Percentiles rank a stretch among this genome's conserved stretches.
Evolutionary conservation across 2,113 vertebrate genomes (phyloP).

Genomic region (Caloenas nicobarica): DNA sequence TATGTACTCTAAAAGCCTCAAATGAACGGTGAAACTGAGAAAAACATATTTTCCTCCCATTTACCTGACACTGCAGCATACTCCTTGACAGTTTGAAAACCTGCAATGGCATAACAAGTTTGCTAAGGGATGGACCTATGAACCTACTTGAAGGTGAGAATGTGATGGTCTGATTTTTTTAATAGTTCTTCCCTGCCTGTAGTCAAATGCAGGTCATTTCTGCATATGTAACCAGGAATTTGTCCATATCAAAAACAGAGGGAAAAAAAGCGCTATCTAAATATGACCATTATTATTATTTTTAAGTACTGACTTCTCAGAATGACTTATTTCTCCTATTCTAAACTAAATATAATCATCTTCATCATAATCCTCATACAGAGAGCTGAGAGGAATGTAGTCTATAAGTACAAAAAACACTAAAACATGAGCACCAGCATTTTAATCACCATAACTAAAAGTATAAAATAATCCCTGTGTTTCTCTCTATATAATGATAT

Average conservation of each 20-base stretch:
- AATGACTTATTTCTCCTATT: not conserved
- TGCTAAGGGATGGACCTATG: not conserved
- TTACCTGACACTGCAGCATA: not conserved
- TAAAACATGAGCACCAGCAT: not conserved
- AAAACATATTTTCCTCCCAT: not conserved
- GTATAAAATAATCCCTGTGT: not conserved
- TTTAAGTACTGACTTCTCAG: not conserved
- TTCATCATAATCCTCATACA: not conserved
- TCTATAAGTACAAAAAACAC: not conserved
- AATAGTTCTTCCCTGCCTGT: not conserved
- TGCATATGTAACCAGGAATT: not conserved
- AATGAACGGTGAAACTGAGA: not conserved
- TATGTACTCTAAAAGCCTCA: not conserved
- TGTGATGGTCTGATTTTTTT: not conserved
- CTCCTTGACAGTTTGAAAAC: not conserved
- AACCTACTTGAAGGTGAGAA: not conserved
- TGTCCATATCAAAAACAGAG: not conserved
- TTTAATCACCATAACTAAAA: not conserved
- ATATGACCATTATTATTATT: not conserved
- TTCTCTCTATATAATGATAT: not conserved
- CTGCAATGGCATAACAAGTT: not conserved
- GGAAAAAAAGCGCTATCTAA: not conserved
- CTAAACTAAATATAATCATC: not conserved
- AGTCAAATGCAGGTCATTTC: not conserved
- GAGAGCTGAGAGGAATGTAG: not conserved